A percentile compares a stretch with the other conserved stretches of the same genome.
These are phyloP conservation scores for Yponomeuta malinellus DNA, from an alignment of 2,888 invertebrate genomes.

Conservation along the genomic window DNA sequence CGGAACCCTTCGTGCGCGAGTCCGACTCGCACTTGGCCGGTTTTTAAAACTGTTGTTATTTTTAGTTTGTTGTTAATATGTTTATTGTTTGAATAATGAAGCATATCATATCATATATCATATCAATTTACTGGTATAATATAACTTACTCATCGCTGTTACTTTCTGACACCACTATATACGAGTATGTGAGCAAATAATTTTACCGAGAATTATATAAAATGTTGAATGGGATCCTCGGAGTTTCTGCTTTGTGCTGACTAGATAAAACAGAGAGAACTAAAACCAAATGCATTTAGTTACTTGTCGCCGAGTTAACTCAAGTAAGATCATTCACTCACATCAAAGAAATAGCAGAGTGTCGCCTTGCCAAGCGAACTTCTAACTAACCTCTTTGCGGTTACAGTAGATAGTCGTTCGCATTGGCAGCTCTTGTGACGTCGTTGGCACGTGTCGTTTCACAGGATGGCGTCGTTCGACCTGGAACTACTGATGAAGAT, in stretches of 20 bases:
- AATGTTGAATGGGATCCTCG: background rate
- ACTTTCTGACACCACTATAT: no score
- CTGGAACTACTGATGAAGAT: background rate
- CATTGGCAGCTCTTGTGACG: background rate
- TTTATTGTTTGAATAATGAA: no score
- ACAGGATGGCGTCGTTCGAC: background rate
- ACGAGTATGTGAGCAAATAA: no score
- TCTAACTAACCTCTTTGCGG: background rate
- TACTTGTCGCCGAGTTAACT: slow-evolving; percentile 1
- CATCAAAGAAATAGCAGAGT: background rate
- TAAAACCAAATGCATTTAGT: background rate
- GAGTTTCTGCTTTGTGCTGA: background rate
- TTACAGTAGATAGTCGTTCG: background rate
- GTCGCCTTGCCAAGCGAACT: background rate
- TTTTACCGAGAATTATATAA: background rate
- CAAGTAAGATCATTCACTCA: slow-evolving; percentile 1
- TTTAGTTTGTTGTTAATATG: no score
- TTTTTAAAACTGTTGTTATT: no score
- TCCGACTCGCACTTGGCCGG: no score
- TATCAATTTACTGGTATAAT: no score
- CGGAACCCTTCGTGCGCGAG: no score
- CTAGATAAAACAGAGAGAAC: background rate
- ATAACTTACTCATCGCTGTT: no score
- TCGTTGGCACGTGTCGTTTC: background rate
- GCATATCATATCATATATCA: no score